Conservation (phyloP, 2,797 vertebrate genomes). For the Hydrocynus forskahlii region DNA sequence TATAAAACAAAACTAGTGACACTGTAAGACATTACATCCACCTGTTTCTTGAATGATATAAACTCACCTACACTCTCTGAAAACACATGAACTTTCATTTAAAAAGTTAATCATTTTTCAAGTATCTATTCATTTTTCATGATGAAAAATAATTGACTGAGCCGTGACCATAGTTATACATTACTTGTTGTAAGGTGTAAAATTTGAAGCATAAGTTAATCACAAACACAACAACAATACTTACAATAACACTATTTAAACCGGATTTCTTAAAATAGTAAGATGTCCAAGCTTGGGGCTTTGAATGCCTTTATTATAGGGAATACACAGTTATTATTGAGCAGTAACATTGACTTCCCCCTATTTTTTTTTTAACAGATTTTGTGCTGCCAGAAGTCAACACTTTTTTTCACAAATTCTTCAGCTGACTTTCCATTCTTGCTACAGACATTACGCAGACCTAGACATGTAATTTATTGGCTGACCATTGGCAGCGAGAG, state of each 20-base stretch:
- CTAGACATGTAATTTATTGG: conserved; percentile 1
- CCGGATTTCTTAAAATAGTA: background rate
- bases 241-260: background rate
- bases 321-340: conserved; percentile 6
- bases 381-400: background rate
- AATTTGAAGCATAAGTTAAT: background rate
- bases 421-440: conserved; percentile 24
- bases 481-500: background rate
- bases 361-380: too few species aligned
- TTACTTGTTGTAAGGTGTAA: too few species aligned
- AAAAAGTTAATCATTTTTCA: too few species aligned
- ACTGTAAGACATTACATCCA: background rate
- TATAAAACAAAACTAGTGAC: background rate
- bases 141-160: too few species aligned
- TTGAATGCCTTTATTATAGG: conserved; percentile 4
- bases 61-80: too few species aligned
- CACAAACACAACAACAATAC: background rate
- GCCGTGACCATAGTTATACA: too few species aligned
- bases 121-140: too few species aligned
- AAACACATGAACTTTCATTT: too few species aligned
- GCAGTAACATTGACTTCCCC: background rate
- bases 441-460: conserved; percentile 3
- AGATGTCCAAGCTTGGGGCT: background rate
- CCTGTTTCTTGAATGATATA: too few species aligned
- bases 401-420: background rate